Evolutionary conservation across 2,113 vertebrate species (phyloP).

Genomic region (Antechinus stuartii): DNA sequence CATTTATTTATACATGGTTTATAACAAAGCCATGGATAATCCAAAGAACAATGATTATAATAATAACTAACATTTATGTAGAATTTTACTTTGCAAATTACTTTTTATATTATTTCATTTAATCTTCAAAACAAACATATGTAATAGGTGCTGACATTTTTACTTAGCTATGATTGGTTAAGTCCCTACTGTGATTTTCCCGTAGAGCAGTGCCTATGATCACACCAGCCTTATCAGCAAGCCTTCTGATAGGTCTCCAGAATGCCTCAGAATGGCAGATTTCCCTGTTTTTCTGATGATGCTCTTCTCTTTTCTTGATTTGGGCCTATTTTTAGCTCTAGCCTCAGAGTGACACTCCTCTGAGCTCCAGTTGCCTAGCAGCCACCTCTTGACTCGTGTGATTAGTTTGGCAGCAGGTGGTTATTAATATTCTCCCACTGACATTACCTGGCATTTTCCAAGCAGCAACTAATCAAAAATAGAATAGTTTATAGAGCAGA

Average conservation of each 20-base stretch:
- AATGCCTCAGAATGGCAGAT: not conserved
- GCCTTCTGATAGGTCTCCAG: not conserved
- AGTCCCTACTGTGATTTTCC: not conserved
- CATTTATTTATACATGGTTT: not conserved
- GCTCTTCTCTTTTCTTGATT: conserved; percentile 17
- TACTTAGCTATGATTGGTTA: not conserved
- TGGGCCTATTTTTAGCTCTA: conserved; percentile 78
- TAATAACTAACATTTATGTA: not conserved
- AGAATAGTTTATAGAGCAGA: fast-evolving
- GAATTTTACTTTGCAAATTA: not conserved
- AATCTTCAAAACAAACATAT: not conserved
- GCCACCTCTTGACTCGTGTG: conserved; percentile 35
- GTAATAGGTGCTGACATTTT: not conserved
- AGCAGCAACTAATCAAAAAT: fast-evolving
- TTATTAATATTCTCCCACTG: not conserved
- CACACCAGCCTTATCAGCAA: not conserved
- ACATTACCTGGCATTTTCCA: not conserved
- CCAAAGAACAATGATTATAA: not conserved
- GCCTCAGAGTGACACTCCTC: conserved; percentile 65
- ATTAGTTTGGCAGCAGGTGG: not conserved
- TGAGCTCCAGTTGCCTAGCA: conserved; percentile 78
- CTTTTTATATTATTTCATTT: not conserved
- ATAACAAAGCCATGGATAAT: not conserved
- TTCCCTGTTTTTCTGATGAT: conserved; percentile 39
- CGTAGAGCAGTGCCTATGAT: not conserved